Percentiles rank a stretch among this genome's conserved stretches.
phyloP scores from a whole-genome alignment of 2,113 vertebrate genomes.

The Illadopsis cleaveri region DNA sequence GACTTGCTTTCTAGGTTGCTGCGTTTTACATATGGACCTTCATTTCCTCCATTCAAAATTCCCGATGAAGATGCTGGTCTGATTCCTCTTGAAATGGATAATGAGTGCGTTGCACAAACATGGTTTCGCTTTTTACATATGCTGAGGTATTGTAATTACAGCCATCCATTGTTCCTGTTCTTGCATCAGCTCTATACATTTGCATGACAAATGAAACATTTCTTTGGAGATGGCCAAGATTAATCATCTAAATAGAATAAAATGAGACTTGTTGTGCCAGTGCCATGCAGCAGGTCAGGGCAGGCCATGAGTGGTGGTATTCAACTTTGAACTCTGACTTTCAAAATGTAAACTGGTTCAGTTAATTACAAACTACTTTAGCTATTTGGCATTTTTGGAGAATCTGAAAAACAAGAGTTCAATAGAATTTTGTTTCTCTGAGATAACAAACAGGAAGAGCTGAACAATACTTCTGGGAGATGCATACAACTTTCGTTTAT shows the following conservation, averaged over 20 bases:
- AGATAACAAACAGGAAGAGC: slow-evolving; percentile 1
- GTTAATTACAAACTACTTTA: background rate
- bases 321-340: background rate
- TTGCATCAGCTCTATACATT: background rate
- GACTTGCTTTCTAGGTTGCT: slow-evolving; percentile 79
- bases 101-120: slow-evolving; percentile 92
- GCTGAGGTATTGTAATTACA: slow-evolving; percentile 83
- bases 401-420: background rate
- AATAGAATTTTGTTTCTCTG: background rate
- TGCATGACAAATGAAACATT: background rate
- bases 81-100: slow-evolving; percentile 94
- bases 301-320: background rate
- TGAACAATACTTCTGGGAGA: background rate
- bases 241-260: background rate
- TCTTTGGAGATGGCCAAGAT: background rate
- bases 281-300: background rate
- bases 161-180: background rate
- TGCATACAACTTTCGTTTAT: background rate
- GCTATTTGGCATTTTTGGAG: background rate
- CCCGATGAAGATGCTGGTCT: slow-evolving; percentile 91
- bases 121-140: slow-evolving; percentile 98
- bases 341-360: background rate
- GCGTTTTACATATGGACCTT: slow-evolving; percentile 90
- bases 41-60: slow-evolving; percentile 94
- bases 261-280: background rate